phyloP scores from a whole-genome alignment of 2,113 vertebrate species.

The Dolichotis patagonum region DNA sequence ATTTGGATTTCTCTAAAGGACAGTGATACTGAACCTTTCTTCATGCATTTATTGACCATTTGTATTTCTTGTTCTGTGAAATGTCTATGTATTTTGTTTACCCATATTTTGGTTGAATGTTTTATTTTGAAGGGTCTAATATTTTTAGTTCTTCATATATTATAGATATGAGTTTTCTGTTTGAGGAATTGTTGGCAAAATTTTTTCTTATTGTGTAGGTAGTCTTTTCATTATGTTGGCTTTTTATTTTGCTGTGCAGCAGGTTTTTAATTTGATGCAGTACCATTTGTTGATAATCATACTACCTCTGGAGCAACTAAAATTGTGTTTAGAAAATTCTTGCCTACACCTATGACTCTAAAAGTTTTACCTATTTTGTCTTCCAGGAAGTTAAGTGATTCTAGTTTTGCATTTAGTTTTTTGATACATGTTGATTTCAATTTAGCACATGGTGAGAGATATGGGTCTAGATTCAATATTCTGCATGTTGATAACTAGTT shows the following conservation, averaged over 20 bases:
- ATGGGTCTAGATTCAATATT: too few species aligned
- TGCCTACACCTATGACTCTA: neutral
- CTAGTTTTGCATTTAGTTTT: neutral
- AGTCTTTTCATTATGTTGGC: neutral
- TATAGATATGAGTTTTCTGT: neutral
- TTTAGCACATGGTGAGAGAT: too few species aligned
- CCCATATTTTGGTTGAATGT: neutral
- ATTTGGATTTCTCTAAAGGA: neutral
- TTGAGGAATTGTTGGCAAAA: neutral
- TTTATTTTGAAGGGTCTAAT: neutral
- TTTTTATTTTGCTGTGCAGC: neutral
- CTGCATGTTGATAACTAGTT: too few species aligned
- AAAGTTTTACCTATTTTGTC: neutral
- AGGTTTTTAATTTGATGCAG: neutral
- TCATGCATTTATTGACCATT: neutral
- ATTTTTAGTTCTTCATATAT: neutral
- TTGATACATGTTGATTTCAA: neutral
- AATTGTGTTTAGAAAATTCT: neutral
- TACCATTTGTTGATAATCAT: neutral
- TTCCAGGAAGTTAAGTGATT: neutral
- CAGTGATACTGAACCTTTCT: neutral
- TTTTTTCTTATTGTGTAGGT: neutral
- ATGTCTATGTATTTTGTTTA: neutral
- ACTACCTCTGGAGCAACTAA: neutral
- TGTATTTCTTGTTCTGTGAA: neutral